Conservation (phyloP, 2,113 vertebrate genomes). For the Oreochromis aureus region DNA sequence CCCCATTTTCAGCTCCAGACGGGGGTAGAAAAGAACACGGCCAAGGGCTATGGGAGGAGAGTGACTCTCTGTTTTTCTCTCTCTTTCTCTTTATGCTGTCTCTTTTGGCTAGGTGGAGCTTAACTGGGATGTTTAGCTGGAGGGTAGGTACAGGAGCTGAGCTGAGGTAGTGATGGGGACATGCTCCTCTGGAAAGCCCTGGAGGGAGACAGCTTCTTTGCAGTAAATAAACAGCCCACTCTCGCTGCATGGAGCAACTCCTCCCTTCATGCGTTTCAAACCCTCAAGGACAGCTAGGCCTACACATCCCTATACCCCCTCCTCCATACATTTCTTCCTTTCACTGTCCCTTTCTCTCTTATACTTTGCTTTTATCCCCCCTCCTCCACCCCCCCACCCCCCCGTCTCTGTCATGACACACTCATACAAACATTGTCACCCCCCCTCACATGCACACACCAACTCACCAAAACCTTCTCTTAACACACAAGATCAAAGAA, state of each 20-base stretch:
- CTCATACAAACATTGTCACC: conserved; percentile 31
- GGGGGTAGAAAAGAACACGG: conserved; percentile 28
- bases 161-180: conserved; percentile 56
- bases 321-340: not conserved
- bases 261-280: conserved; percentile 41
- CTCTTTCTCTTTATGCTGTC: not conserved
- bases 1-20: conserved; percentile 31
- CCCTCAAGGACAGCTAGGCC: conserved; percentile 55
- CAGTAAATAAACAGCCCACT: conserved; percentile 73
- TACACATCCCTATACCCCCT: conserved; percentile 6
- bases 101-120: conserved; percentile 28
- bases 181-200: conserved; percentile 47
- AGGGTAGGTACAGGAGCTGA: conserved; percentile 42
- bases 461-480: conserved; percentile 13
- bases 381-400: not conserved
- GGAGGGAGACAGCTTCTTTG: conserved; percentile 49
- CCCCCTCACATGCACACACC: conserved; percentile 2
- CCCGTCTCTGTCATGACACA: conserved; percentile 4
- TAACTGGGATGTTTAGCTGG: conserved; percentile 25
- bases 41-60: conserved; percentile 8
- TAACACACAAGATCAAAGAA: conserved; percentile 59
- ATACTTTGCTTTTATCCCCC: not conserved
- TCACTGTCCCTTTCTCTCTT: conserved; percentile 1
- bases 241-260: conserved; percentile 41
- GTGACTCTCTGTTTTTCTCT: not conserved